Conservation (phyloP, 2,797 vertebrate genomes). For the Neoniphon sammara region DNA sequence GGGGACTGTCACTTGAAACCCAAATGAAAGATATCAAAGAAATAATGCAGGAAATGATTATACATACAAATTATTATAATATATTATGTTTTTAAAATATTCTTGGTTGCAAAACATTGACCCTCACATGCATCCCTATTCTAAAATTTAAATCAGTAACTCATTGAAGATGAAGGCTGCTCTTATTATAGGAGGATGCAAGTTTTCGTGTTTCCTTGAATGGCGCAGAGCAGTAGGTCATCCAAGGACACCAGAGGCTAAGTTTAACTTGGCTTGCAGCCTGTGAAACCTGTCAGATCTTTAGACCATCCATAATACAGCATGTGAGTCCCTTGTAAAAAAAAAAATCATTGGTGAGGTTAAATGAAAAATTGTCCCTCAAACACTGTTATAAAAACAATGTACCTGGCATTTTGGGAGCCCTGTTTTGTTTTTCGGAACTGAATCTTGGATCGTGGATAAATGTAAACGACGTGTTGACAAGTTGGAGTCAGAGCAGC, state of each 20-base stretch:
- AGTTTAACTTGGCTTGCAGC: slow-evolving; percentile 56
- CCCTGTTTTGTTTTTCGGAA: no score
- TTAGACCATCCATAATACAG: slow-evolving; percentile 26
- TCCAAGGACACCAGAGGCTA: slow-evolving; percentile 52
- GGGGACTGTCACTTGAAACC: neutral
- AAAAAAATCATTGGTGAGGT: slow-evolving; percentile 4
- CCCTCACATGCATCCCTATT: slow-evolving; percentile 25
- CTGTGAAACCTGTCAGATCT: slow-evolving; percentile 41
- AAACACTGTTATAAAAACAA: no score
- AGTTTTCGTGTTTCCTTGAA: slow-evolving; percentile 43
- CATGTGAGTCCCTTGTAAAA: slow-evolving; percentile 21
- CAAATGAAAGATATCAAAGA: neutral
- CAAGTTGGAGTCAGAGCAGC: no score
- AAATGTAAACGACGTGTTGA: no score
- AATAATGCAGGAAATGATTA: neutral
- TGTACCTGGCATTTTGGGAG: no score
- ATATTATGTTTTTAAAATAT: neutral
- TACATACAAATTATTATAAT: neutral
- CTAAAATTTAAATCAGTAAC: slow-evolving; percentile 25
- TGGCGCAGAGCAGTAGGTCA: slow-evolving; percentile 33
- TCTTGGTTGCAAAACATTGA: neutral
- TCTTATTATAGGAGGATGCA: slow-evolving; percentile 41
- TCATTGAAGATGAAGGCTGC: slow-evolving; percentile 36
- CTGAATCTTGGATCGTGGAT: no score
- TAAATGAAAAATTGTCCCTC: slow-evolving; percentile 34